A percentile compares a stretch with the other conserved stretches of the same genome.
phyloP scores from a whole-genome alignment of 2,113 vertebrate species.

The Xiphias gladius region DNA sequence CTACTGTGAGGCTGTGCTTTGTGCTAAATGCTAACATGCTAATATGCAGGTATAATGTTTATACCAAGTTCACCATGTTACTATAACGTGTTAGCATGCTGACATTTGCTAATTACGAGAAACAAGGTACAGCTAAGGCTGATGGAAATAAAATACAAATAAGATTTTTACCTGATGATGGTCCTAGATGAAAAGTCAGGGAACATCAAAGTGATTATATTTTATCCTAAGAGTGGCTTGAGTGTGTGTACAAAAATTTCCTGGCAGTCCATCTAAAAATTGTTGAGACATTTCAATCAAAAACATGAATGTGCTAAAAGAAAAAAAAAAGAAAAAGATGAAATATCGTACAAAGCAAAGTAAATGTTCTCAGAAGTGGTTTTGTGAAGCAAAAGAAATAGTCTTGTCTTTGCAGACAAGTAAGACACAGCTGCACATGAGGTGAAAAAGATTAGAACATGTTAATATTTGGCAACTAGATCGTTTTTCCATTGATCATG shows the following conservation, averaged over 20 bases:
- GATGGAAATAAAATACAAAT: neutral
- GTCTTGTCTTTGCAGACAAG: neutral
- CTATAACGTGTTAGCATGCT: neutral
- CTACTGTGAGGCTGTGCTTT: neutral
- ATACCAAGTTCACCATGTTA: neutral
- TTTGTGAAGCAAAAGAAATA: neutral
- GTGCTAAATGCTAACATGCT: neutral
- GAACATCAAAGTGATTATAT: too few species aligned
- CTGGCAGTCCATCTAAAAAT: too few species aligned
- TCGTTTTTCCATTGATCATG: constrained; percentile 20
- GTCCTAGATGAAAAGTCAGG: too few species aligned
- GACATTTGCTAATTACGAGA: neutral
- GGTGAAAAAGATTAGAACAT: constrained; percentile 3
- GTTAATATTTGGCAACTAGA: constrained; percentile 5
- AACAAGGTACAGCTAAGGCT: neutral
- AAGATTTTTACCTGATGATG: neutral
- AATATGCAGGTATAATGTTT: neutral
- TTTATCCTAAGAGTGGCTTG: too few species aligned
- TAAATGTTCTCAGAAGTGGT: neutral
- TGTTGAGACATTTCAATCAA: too few species aligned
- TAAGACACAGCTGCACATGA: neutral
- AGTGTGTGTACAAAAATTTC: too few species aligned
- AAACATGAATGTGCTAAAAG: too few species aligned
- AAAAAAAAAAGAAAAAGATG: neutral
- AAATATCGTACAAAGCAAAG: neutral